Base-by-base conservation (phyloP, 2,888 invertebrate genomes). In the Cryptus armator region DNA sequence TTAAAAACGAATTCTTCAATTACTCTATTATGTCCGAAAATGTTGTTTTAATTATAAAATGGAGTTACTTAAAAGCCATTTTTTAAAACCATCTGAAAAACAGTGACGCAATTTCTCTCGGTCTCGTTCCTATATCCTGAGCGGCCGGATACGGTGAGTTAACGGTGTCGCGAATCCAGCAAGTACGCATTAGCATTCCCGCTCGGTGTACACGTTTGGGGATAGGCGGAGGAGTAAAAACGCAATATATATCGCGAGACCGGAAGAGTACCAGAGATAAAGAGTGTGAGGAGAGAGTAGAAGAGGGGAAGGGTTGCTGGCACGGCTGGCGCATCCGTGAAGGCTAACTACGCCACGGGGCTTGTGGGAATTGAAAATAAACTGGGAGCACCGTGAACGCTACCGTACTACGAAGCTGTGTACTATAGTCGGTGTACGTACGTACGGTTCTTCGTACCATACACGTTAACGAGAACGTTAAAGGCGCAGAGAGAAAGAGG, bases 301-400 rank as follows among this genome's bases (percentile, higher is more conserved):
- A 64, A 64, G 78, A 72, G 19, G 53, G 66, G 46, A 66, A 68
- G 9, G 82, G 76, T 67, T 66, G 76, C 56, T 70, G 81, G 76
- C 76, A 56, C 62, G 64, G 76, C 71, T 76, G 76, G 76, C 71
- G 70, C 71, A 77, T 71, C 76, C 64, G 74, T 74, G 29, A 62
- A 74, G 70, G 75, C 81, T 81, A 81, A 81, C 75, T 75, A 68
- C 81, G 68, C 81, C 70, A 75, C 81, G 51, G 67, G 77, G 72
- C 82, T 77, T 72, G 82, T 51, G 72, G 82, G 77, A 82, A 82
- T 77, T 72, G 72, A 82, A 77, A 82, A 82, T 82, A 77, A 82
- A 82, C 77, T 66, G 77, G 66, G 59, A 77, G 82, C 66, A 75
- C 75, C 81, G 64, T 72, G 72, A 82, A 72, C 56, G 59, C 46